These are phyloP conservation scores for Mycogona germanica DNA, from an alignment of 2,888 invertebrate species.

Conservation along the genomic window DNA sequence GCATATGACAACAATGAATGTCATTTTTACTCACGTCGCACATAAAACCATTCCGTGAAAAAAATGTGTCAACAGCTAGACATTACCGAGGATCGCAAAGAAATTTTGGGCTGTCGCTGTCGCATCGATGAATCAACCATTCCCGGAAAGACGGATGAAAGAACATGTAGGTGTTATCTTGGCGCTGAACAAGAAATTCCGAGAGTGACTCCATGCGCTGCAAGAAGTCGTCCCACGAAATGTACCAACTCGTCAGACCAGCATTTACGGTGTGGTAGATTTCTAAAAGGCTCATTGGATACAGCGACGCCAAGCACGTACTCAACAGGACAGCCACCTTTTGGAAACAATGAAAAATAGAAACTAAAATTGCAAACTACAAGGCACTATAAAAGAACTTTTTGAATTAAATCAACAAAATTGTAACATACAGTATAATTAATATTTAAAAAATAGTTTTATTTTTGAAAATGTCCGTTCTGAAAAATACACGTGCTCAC, in stretches of 20 bases:
- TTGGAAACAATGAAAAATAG: too few relatives aligned
- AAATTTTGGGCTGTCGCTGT: conserved; percentile 70
- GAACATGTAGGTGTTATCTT: conserved; percentile 92
- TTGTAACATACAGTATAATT: not conserved
- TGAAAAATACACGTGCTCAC: conserved; percentile 22
- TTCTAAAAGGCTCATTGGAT: conserved; percentile 77
- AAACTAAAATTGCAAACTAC: not conserved
- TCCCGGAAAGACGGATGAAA: conserved; percentile 97
- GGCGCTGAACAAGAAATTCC: conserved; percentile 76
- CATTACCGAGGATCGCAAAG: conserved; percentile 66
- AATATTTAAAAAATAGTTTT: not conserved
- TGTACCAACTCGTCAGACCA: conserved; percentile 58
- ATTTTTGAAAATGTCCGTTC: not conserved
- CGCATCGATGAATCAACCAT: conserved; percentile 69
- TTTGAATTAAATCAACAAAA: not conserved
- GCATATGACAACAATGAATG: not conserved
- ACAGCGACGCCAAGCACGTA: conserved; percentile 79
- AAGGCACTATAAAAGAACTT: not conserved
- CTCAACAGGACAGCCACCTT: conserved; percentile 69
- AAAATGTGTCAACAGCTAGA: too few relatives aligned
- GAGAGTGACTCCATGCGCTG: conserved; percentile 73
- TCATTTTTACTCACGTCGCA: not conserved
- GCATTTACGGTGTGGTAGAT: conserved; percentile 90
- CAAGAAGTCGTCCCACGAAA: conserved; percentile 83
- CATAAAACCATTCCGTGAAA: conserved; percentile 9